Evolutionary conservation across 1,140 invertebrate species (phyloP), one percentile per base, ranked within the genome.

Genomic region (Ooceraea biroi): DNA sequence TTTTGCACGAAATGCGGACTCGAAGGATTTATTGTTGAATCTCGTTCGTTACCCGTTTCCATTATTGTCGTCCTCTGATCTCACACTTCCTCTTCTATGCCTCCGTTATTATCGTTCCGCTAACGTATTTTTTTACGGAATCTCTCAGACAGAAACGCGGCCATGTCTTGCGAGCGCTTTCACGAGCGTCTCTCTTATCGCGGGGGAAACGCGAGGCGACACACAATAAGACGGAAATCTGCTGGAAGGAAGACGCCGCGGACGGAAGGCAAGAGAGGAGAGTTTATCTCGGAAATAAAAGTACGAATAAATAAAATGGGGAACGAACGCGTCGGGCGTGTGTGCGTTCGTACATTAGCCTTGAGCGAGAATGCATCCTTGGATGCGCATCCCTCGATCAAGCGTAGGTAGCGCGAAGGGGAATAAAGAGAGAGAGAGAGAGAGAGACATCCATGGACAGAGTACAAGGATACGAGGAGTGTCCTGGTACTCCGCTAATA

Each of bases 141-240:
- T 80, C 58, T 46, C 50, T 83, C 71, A 63, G 41, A 77, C 36
- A 44, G 58, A 83, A 83, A 69, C 60, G 61, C 25, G 52, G 17
- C 36, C 60, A 52, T 50, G 17, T 60, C 52, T 61, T 78, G 60
- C 74, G 48, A 65, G 48, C 66, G 57, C 86, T 87, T 55, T 84
- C 83, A 30, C 74, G 71, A 65, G 71, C 83, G 86, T 76, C 76
- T 68, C 82, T 50, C 86, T 88, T 85, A 88, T 88, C 83, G 88
- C 36, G 69, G 48, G 85, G 80, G 77, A 76, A 82, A 78, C 80
- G 87, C 80, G 65, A 88, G 36, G 69, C 72, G 84, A 83, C 76
- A 83, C 76, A 89, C 88, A 89, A 89, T 89, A 73, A 88, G 88
- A 89, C 87, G 84, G 88, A 89, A 89, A 89, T 89, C 88, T 89